Conservation (phyloP, 2,113 vertebrate species). For the Aspidoscelis tigris region DNA sequence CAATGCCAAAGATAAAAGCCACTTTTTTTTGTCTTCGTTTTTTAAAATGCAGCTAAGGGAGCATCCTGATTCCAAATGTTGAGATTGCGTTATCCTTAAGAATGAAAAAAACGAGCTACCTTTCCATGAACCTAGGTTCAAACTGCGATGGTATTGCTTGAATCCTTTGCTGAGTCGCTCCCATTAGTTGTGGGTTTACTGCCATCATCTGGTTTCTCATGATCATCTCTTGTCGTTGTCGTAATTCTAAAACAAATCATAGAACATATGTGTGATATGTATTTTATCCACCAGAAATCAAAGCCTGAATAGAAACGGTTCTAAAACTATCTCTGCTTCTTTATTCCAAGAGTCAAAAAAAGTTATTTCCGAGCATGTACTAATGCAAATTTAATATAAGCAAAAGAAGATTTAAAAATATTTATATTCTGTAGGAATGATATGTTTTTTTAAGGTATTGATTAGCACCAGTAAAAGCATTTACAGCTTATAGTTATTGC, state of each 20-base stretch:
- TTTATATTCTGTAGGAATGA: background rate
- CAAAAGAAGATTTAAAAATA: background rate
- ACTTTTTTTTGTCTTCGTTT: background rate
- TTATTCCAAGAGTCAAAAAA: background rate
- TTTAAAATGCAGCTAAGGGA: too few relatives aligned
- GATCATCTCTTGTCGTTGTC: constrained; percentile 86
- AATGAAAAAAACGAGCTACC: constrained; percentile 71
- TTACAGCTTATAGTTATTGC: background rate
- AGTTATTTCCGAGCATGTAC: background rate
- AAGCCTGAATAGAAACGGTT: background rate
- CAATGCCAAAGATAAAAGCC: background rate
- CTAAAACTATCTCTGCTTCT: background rate
- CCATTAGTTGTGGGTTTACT: constrained; percentile 85
- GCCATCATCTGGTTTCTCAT: constrained; percentile 91
- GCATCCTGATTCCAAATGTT: too few relatives aligned
- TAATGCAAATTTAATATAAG: background rate
- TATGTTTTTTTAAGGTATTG: background rate
- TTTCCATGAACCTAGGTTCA: constrained; percentile 86
- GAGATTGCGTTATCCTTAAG: too few relatives aligned
- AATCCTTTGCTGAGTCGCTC: constrained; percentile 84
- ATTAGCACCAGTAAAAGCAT: background rate
- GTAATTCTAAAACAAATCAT: constrained; percentile 79
- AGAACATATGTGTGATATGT: constrained; percentile 9
- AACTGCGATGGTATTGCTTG: constrained; percentile 84
- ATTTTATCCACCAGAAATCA: background rate